Base-by-base conservation (phyloP, 2,888 invertebrate genomes). In the Dicycla oo region DNA sequence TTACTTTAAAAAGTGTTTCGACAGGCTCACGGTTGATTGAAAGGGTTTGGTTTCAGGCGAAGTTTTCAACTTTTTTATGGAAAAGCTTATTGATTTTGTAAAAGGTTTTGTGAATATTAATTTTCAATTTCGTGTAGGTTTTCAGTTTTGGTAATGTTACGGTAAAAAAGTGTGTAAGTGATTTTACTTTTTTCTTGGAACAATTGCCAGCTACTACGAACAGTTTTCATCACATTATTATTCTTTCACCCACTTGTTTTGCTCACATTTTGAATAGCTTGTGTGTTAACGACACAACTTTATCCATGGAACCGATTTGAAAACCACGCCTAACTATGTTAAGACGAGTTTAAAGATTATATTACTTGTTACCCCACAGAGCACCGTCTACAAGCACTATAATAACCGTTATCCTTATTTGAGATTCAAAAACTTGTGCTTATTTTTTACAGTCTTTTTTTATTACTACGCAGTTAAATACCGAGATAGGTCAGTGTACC, bases 1-100 rank as follows among this genome's bases (percentile, higher is more conserved):
- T 88, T 89, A 83, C 86, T 86, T 86, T 85, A 73, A 84, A 84
- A 87, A 86, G 49, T 74, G 71, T 73, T 75, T 73, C 67, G 66
- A 60, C 66, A 70, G 69, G 69, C 57, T 80, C 83, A 78, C 57
- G 34, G 63, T 66, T 80, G 62, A 71, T 73, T 75, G 73, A 78
- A 81, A 83, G 77, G 77, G 69, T 78, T 76, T 40, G 38, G 51
- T 58, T 70, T 40, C 20, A 30, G 53, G 18, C 23, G 56, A 66
- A 79, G 61, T 69, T 74, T 69, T 56, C 51, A 68, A 68, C 60
- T 38, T 68, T 82, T 75, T 51, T 13, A 1, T 5, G 30, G 26
- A 30, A 65, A 43, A 58, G 23, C 47, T 53, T 70, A 70, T 63
- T 26, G 63, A 56, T 79, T 80, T 69, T 69, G 11, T 23, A 40